Base-by-base conservation (phyloP, 2,113 vertebrate species). In the Sinosuthora webbiana region DNA sequence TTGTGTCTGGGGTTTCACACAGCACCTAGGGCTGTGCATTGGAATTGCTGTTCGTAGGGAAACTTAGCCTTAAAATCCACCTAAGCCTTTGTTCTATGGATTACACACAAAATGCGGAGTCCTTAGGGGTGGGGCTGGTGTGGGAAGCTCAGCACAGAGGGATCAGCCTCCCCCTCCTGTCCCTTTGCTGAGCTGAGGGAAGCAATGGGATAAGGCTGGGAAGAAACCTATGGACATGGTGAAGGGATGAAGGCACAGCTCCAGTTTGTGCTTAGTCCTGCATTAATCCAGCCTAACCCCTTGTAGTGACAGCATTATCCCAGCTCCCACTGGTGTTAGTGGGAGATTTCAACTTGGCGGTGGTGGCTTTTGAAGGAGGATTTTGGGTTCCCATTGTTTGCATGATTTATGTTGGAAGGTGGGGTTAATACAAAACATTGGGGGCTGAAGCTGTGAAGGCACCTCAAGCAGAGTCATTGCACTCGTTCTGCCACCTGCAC, bases 81-180 rank as follows among this genome's bases (percentile, higher is more conserved):
- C 82, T 83, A 74, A 87, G 30, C 41, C 63, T 91, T 91, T 96
- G 74, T 87, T 94, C 91, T 74, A 41, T 0, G 39, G 85, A 65
- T 94, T 78, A 23, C 8, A 30, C 39, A 44, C 30, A 41, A n/a
- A n/a, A n/a, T n/a, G n/a, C n/a, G n/a, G n/a, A n/a, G n/a, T n/a
- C n/a, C n/a, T n/a, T n/a, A n/a, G 50, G 63, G 63, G 63, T 25
- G 67, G 1, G 9, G 50, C 65, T 62, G 62, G 7, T 52, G 28
- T 11, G 45, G 78, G 78, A 56, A 87, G 76, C 83, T 91, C 42
- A 31, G 57, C 77, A 33, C 53, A n/a, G 60, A 31, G 53, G 28
- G 37, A 37, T 60, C 65, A 74, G 8, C 49, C 11, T 31, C 9
- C 42, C 21, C 3, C 33, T 94, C 52, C 47, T n/a, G 52, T 42